Conservation (phyloP, 2,888 invertebrate species). For the Euzetes globulus region DNA sequence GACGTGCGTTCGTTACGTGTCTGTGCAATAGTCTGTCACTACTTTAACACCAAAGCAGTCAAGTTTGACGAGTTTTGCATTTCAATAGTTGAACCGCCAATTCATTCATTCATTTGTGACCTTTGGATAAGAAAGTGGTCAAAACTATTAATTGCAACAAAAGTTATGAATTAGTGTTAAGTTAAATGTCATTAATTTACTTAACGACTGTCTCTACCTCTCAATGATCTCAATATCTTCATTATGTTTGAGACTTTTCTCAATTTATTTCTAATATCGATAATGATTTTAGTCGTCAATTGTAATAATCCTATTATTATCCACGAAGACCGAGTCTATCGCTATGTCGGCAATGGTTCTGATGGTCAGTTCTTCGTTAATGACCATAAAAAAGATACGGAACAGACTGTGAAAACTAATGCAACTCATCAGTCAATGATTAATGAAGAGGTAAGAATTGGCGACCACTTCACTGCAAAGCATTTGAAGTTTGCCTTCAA, state of each 20-base stretch:
- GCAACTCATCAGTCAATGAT: not conserved
- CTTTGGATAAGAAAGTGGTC: not conserved
- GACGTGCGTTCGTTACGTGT: slow-evolving; percentile 21
- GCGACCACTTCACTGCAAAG: not conserved
- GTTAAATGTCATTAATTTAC: not conserved
- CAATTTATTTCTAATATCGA: slow-evolving; percentile 3
- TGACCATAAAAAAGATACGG: not conserved
- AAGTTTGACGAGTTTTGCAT: slow-evolving; percentile 9
- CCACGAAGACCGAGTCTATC: slow-evolving; percentile 10
- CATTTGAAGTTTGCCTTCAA: not conserved
- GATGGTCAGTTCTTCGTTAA: not conserved
- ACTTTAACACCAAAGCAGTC: slow-evolving; percentile 4
- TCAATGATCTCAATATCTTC: slow-evolving; percentile 21
- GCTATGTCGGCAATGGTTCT: slow-evolving; percentile 21
- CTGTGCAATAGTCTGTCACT: slow-evolving; percentile 2
- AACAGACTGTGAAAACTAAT: not conserved
- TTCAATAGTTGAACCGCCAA: not conserved
- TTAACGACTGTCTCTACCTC: not conserved
- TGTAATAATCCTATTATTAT: slow-evolving; percentile 5
- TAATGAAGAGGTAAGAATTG: not conserved
- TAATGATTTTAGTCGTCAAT: slow-evolving; percentile 4
- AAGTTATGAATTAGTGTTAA: not conserved
- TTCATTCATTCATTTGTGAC: slow-evolving; percentile 5
- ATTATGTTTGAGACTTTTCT: slow-evolving; percentile 30
- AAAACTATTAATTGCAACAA: not conserved